Base-by-base conservation (phyloP, 2,888 invertebrate genomes). In the Drosophila affinis region DNA sequence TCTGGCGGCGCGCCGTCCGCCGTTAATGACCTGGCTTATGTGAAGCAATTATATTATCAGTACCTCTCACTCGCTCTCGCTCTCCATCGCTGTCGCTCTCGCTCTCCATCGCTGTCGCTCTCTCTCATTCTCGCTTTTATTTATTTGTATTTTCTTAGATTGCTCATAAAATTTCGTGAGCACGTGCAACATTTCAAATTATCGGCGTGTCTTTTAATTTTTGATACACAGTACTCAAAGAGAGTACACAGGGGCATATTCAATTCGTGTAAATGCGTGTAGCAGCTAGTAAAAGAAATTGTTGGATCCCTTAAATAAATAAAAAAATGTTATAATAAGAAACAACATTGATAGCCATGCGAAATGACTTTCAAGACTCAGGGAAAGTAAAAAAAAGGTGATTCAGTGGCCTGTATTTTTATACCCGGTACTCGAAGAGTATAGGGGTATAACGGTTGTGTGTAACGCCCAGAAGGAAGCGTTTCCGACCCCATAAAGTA, bases 101-200 rank as follows among this genome's bases (percentile, higher is more conserved):
- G n/a, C 39, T 9, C 27, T 24, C 29, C n/a, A n/a, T 2, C 9
- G n/a, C 24, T 21, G 0, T 39, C 5, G n/a, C 39, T 9, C 27
- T 24, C 29, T 48, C 18, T 52, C 46, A 39, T 5, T 34, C 10
- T 17, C 29, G 29, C 6, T 54, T 24, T 14, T 32, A 1, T 45
- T n/a, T 51, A 32, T 24, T 71, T 58, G 32, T 46, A 29, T 68
- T 67, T 70, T 78, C 59, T 53, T 61, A 51, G 60, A 48, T 56
- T 71, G 48, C 53, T 76, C 55, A 58, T 60, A 44, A 32, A 27
- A 59, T 45, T 29, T 39, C 6, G 39, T 60, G 63, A 73, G 81
- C 86, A 82, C 82, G 82, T 86, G 82, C 86, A 82, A 54, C 75
- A 72, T 65, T 79, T 81, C 24, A 65, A 71, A 70, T 60, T 65